phyloP scores from a whole-genome alignment of 2,113 vertebrate genomes.

The Cathartes aura region DNA sequence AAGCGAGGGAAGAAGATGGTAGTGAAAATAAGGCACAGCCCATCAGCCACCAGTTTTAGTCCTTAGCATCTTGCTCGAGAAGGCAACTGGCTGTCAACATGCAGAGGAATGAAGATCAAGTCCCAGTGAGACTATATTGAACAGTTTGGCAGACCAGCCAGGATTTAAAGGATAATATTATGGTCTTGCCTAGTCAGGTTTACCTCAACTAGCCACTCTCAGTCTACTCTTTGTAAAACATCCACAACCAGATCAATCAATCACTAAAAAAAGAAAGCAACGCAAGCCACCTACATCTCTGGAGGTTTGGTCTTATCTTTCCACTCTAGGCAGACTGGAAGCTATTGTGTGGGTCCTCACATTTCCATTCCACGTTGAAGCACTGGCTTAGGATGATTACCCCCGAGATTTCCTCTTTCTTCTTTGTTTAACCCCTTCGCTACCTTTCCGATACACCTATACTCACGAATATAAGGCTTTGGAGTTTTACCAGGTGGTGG shows the following conservation, averaged over 20 bases:
- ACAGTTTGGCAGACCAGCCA: background rate
- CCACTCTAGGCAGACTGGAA: background rate
- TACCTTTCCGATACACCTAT: background rate
- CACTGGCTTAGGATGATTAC: background rate
- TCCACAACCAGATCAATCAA: background rate
- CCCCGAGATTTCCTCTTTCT: background rate
- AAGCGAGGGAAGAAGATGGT: background rate
- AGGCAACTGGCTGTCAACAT: background rate
- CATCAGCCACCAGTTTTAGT: background rate
- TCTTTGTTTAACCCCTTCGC: background rate
- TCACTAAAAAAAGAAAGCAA: background rate
- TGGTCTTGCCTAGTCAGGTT: background rate
- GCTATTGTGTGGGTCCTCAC: background rate
- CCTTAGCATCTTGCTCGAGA: background rate
- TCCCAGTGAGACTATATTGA: background rate
- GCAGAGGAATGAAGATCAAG: background rate
- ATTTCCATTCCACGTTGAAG: background rate
- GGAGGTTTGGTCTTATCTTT: background rate
- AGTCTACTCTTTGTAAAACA: background rate
- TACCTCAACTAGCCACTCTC: background rate
- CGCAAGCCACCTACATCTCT: background rate
- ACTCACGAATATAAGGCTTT: accelerated
- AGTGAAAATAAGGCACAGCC: background rate
- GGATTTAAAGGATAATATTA: background rate
- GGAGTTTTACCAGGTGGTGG: constrained; percentile 57